These are phyloP conservation scores for Pituophis catenifer DNA, from an alignment of 2,113 vertebrate genomes.

Conservation along the genomic window DNA sequence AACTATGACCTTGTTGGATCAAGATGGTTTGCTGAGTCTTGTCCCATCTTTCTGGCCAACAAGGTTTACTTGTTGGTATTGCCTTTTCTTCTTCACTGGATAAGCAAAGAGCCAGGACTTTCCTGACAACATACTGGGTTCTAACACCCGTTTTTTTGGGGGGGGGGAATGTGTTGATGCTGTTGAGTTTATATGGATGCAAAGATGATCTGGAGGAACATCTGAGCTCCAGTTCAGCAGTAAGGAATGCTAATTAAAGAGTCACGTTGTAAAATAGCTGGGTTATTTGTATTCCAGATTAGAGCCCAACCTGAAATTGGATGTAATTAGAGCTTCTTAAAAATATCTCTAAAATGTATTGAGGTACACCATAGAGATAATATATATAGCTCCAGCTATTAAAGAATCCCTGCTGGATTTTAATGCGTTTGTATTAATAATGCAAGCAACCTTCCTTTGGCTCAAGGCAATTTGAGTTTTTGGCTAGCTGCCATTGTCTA, in stretches of 20 bases:
- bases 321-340: neutral
- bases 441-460: slow-evolving; percentile 18
- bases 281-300: neutral
- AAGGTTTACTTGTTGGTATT: neutral
- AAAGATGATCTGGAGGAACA: neutral
- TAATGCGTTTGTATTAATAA: slow-evolving; percentile 20
- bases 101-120: neutral
- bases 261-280: neutral
- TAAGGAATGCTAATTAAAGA: neutral
- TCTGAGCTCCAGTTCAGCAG: neutral
- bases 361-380: neutral
- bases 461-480: neutral
- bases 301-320: neutral
- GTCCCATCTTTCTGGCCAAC: neutral
- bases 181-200: neutral
- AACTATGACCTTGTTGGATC: neutral
- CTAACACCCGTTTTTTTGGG: neutral
- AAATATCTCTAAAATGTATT: neutral
- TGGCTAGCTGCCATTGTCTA: slow-evolving; percentile 8
- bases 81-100: neutral
- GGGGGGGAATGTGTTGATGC: neutral
- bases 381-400: neutral
- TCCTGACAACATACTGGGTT: neutral
- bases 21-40: neutral
- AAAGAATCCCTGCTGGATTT: slow-evolving; percentile 22